A percentile compares a stretch with the other conserved stretches of the same genome.
Conservation (phyloP, 2,888 invertebrate species). For the Syritta pipiens region DNA sequence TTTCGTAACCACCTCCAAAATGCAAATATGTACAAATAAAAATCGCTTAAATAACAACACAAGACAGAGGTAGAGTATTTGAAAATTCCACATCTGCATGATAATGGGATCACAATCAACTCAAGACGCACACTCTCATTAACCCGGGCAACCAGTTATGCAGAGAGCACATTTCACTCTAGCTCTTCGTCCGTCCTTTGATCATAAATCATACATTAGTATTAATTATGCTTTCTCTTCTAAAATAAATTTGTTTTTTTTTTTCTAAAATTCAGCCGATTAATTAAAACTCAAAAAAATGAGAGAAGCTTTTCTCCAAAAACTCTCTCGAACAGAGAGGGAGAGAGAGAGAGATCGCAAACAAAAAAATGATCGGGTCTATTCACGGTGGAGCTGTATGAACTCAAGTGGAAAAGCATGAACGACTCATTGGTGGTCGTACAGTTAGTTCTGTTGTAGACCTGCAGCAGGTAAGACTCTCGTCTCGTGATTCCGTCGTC, state of each 20-base stretch:
- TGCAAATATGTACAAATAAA: slow-evolving; percentile 25
- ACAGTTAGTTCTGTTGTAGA: slow-evolving; percentile 62
- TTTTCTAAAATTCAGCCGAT: slow-evolving; percentile 23
- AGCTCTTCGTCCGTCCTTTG: background rate
- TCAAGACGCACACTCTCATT: too few relatives aligned
- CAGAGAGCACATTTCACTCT: background rate
- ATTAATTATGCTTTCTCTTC: slow-evolving; percentile 46
- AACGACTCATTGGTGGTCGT: slow-evolving; percentile 20
- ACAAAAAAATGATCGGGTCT: slow-evolving; percentile 11
- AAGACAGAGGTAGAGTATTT: background rate
- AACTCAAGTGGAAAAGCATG: slow-evolving; percentile 29
- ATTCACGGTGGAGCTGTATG: slow-evolving; percentile 38
- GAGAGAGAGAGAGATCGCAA: background rate
- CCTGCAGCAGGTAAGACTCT: slow-evolving; percentile 41
- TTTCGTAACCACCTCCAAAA: slow-evolving; percentile 31
- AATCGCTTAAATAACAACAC: background rate
- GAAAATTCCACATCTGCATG: slow-evolving; percentile 40
- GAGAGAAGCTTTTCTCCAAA: slow-evolving; percentile 15
- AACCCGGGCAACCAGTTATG: slow-evolving; percentile 6
- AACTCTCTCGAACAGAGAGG: background rate
- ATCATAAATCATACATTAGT: slow-evolving; percentile 25
- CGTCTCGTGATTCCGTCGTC: slow-evolving; percentile 3
- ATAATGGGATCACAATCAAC: slow-evolving; percentile 28
- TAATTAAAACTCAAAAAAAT: slow-evolving; percentile 26
- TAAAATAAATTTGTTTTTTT: too few relatives aligned